Percentiles rank a stretch among this genome's conserved stretches.
phyloP scores from a whole-genome alignment of 1,140 invertebrate species.

The Stegodyphus dumicola region DNA sequence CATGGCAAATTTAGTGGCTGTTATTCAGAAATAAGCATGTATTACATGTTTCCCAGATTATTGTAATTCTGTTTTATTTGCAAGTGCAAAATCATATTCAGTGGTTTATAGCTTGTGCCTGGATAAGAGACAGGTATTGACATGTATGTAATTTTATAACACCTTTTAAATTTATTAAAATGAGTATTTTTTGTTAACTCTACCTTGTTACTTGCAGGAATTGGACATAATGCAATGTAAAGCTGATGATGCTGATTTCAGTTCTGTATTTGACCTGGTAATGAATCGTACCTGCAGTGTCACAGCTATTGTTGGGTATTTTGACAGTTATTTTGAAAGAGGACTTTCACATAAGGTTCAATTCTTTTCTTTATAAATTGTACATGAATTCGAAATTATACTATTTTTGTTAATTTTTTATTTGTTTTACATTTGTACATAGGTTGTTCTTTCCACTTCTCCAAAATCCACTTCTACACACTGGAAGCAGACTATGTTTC shows the following conservation, averaged over 20 bases:
- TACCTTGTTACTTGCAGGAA: slow-evolving; percentile 66
- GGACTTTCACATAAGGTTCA: slow-evolving; percentile 55
- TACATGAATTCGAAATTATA: not conserved
- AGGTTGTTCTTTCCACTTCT: slow-evolving; percentile 72
- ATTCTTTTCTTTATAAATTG: slow-evolving; percentile 10
- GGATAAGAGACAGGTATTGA: no score
- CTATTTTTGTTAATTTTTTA: no score
- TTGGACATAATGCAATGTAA: slow-evolving; percentile 83
- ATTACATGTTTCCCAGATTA: no score
- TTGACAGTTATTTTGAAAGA: slow-evolving; percentile 86
- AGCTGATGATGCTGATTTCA: slow-evolving; percentile 81
- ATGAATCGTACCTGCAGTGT: slow-evolving; percentile 78
- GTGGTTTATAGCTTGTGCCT: no score
- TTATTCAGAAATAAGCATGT: no score
- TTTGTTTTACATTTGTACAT: not conserved
- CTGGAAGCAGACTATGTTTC: slow-evolving; percentile 98
- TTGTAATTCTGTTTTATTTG: no score
- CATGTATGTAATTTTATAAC: not conserved
- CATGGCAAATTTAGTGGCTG: no score
- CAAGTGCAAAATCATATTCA: no score
- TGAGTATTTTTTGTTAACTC: no score
- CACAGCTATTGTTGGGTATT: slow-evolving; percentile 92
- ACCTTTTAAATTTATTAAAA: not conserved
- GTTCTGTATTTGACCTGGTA: slow-evolving; percentile 79
- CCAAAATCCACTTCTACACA: slow-evolving; percentile 84